These are phyloP conservation scores for Phacellophora camtschatica DNA, from an alignment of 30 jellyfish, hydroid and myxozoan species.

Conservation along the genomic window DNA sequence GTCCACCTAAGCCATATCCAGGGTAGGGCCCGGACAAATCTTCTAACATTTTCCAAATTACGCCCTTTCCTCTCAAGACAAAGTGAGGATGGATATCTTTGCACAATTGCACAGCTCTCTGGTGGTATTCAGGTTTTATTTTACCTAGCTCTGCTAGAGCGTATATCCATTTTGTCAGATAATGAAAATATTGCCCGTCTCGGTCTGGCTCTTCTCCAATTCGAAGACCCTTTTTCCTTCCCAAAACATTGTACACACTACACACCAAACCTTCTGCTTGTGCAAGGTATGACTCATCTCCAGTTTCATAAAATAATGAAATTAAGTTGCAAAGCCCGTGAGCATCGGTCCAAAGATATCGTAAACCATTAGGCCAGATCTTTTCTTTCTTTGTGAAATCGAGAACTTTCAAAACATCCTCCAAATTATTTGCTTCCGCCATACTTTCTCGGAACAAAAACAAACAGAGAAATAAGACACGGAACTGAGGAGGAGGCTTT, in stretches of 20 bases:
- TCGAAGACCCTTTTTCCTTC: constrained; percentile 24
- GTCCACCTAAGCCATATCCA: constrained; percentile 48
- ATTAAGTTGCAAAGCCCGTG: constrained; percentile 40
- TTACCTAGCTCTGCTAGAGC: constrained; percentile 37
- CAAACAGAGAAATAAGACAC: too few species aligned
- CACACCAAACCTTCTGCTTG: constrained; percentile 7
- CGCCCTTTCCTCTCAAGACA: constrained; percentile 42
- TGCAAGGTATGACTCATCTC: background rate
- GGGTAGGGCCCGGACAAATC: constrained; percentile 38
- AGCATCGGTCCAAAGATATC: constrained; percentile 53
- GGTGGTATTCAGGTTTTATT: constrained; percentile 19
- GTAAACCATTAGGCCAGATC: constrained; percentile 49
- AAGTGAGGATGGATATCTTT: constrained; percentile 33
- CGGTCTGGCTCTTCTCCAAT: constrained; percentile 53
- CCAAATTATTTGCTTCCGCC: constrained; percentile 18
- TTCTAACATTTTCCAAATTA: constrained; percentile 36
- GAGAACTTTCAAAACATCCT: background rate
- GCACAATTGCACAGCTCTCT: constrained; percentile 25
- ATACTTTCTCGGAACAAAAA: background rate
- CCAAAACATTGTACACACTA: background rate
- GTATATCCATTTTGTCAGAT: constrained; percentile 50
- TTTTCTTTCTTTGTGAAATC: constrained; percentile 21
- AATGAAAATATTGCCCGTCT: constrained; percentile 54
- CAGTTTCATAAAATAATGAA: constrained; percentile 1
- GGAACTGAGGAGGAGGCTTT: background rate